Percentiles rank a stretch among this genome's conserved stretches.
Conservation (phyloP, 2,888 invertebrate genomes). For the Deilephila porcellus region DNA sequence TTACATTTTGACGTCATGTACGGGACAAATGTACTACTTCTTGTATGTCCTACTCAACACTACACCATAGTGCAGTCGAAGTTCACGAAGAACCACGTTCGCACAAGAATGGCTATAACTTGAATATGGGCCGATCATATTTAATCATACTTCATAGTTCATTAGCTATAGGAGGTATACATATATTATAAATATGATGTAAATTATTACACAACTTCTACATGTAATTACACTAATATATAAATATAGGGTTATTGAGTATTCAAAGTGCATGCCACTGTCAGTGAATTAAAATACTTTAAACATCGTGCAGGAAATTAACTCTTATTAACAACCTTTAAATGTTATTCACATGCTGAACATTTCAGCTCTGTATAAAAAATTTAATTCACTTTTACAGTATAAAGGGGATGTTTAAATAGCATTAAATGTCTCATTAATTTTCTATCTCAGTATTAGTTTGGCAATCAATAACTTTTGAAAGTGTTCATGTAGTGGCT, state of each 20-base stretch:
- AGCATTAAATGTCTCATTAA: too few species aligned
- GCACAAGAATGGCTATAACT: not conserved
- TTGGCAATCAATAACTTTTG: not conserved
- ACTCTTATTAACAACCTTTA: constrained; percentile 6
- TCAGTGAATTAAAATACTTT: constrained; percentile 11
- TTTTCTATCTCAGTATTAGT: not conserved
- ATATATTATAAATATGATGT: constrained; percentile 38
- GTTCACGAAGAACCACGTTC: not conserved
- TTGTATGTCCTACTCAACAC: too few species aligned
- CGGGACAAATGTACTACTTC: too few species aligned
- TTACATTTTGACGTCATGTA: too few species aligned
- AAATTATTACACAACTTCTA: constrained; percentile 66
- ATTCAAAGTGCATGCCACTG: constrained; percentile 4
- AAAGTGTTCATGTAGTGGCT: not conserved
- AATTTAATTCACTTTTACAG: not conserved
- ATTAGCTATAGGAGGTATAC: too few species aligned
- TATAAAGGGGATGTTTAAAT: too few species aligned
- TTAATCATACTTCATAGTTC: not conserved
- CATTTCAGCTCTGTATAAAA: not conserved
- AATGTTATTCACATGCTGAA: constrained; percentile 3
- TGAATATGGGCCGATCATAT: not conserved
- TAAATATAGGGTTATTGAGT: not conserved
- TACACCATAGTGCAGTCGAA: constrained; percentile 28
- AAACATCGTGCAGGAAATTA: not conserved
- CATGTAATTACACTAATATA: constrained; percentile 44